Evolutionary conservation across 2,113 vertebrate species (phyloP), one percentile per base, ranked within the genome.

Genomic region (Dipodomys merriami): DNA sequence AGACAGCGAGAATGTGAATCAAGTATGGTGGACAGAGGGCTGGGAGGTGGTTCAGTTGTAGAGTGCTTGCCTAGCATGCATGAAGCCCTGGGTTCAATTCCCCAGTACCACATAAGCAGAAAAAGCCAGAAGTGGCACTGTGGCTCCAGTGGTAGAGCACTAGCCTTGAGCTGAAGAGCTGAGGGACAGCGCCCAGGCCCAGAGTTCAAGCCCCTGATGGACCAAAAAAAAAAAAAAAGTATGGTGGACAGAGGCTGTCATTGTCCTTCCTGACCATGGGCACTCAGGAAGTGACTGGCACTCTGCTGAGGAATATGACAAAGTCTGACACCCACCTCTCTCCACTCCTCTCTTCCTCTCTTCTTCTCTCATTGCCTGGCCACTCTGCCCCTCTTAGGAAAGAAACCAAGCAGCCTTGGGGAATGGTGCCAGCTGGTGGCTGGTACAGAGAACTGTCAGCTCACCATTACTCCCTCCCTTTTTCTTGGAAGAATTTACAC

Each of bases 361-460:
- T 30, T 71, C 3, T 12, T 77, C 10, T 35, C 29, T 64, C 84
- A 12, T 35, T 87, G 74, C 33, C 72, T 18, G 60, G 71, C 57
- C 78, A 46, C 81, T 87, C 8, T 25, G 7, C 69, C 68, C 22
- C 23, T 80, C 49, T 49, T 53, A 30, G 33, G 29, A 77, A 71
- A 83, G 57, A 92, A 87, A 65, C 29, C 12, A 33, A 60, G 69
- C 88, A 94, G 65, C 39, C 83, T 23, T 67, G 60, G 83, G 67
- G 91, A 94, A 90, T 15, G 82, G 94, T 94, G 92, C 85, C 88
- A 76, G 78, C 85, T 93, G 93, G 90, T 90, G 88, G 94, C 79
- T 93, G 67, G 65, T 67, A 29, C 39, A 25, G n/a, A 95, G 82
- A 94, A 91, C 60, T 68, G 27, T 78, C 82, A 30, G 22, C 2